A percentile compares a stretch with the other conserved stretches of the same genome.
phyloP scores from a whole-genome alignment of 2,888 invertebrate species.

The Leptinotarsa haldemani region DNA sequence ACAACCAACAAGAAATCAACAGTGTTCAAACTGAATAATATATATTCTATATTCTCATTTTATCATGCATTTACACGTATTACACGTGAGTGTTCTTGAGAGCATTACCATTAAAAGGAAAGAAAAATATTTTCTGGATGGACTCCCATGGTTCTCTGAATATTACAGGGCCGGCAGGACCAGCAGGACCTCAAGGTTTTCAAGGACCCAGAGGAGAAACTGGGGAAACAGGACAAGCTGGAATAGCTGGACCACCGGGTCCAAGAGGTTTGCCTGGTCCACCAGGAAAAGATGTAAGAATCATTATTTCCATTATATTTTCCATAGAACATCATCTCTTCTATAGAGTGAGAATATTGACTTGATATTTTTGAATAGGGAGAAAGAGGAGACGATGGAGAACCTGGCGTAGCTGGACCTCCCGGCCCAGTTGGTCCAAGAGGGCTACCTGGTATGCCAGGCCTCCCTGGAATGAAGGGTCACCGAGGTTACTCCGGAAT shows the following conservation, averaged over 20 bases:
- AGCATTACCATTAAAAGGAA: too few species aligned
- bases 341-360: background rate
- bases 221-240: slow-evolving; percentile 80
- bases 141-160: background rate
- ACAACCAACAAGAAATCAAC: too few species aligned
- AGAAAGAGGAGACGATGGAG: slow-evolving; percentile 83
- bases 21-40: too few species aligned
- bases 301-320: too few species aligned
- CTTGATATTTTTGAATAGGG: slow-evolving; percentile 68
- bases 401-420: slow-evolving; percentile 78
- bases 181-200: slow-evolving; percentile 82
- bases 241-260: slow-evolving; percentile 71
- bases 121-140: too few species aligned
- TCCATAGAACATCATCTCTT: too few species aligned
- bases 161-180: slow-evolving; percentile 69
- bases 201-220: slow-evolving; percentile 85
- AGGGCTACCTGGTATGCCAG: slow-evolving; percentile 80
- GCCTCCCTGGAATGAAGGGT: slow-evolving; percentile 84
- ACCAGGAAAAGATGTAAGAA: slow-evolving; percentile 80
- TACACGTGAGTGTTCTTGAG: too few species aligned
- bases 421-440: slow-evolving; percentile 79
- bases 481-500: slow-evolving; percentile 84
- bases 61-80: too few species aligned
- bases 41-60: too few species aligned
- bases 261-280: slow-evolving; percentile 77